Evolutionary conservation across 2,113 vertebrate genomes (phyloP).

Genomic region (Hippocampus abdominalis): DNA sequence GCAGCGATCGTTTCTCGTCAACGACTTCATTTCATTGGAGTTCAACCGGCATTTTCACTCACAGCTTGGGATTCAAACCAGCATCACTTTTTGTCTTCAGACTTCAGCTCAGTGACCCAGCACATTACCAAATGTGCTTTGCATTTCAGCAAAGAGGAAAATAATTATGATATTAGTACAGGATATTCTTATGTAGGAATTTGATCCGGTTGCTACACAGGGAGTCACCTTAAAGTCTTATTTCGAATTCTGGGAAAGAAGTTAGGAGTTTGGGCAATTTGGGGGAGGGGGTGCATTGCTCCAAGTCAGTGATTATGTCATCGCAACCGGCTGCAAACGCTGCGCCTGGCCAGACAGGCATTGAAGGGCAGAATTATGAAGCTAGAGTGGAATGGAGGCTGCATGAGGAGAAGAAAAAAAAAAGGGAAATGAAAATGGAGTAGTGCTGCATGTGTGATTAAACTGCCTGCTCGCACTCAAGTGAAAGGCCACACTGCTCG

Average conservation of each 20-base stretch:
- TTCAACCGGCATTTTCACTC: background rate
- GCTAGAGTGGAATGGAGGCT: constrained; percentile 65
- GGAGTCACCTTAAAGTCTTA: constrained; percentile 66
- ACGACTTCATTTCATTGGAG: constrained; percentile 10
- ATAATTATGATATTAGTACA: too few species aligned
- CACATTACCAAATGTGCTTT: too few species aligned
- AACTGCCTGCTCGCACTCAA: constrained; percentile 67
- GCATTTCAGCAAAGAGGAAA: too few species aligned
- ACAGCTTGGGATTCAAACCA: constrained; percentile 23
- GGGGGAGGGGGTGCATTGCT: constrained; percentile 60
- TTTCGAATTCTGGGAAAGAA: constrained; percentile 68
- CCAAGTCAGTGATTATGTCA: constrained; percentile 80
- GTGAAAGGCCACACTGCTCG: constrained; percentile 66
- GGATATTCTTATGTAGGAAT: constrained; percentile 16
- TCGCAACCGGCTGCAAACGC: constrained; percentile 73
- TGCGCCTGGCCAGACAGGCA: constrained; percentile 56
- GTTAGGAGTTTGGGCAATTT: constrained; percentile 20
- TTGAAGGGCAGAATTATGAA: constrained; percentile 72
- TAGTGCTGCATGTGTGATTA: constrained; percentile 77
- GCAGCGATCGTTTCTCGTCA: background rate
- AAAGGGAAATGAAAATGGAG: constrained; percentile 76
- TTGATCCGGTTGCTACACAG: constrained; percentile 53
- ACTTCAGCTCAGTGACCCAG: too few species aligned
- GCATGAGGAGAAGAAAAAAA: constrained; percentile 36
- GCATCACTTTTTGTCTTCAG: background rate